These are phyloP conservation scores for Amazona guildingii DNA, from an alignment of 2,113 vertebrate genomes.

Conservation along the genomic window DNA sequence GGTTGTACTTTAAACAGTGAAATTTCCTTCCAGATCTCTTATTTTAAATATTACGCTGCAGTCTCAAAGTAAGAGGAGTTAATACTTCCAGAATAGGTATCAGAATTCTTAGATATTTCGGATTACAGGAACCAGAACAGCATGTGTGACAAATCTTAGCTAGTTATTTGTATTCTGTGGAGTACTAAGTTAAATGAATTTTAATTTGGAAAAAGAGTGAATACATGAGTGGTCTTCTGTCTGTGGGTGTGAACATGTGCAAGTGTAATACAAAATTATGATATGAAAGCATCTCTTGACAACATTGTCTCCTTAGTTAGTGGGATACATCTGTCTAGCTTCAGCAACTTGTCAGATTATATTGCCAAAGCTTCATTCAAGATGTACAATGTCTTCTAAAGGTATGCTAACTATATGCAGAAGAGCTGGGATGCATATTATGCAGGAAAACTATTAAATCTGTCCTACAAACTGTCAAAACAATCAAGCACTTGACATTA, in stretches of 20 bases:
- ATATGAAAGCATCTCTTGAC: constrained; percentile 38
- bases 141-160: neutral
- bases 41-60: neutral
- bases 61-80: neutral
- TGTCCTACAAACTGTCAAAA: constrained; percentile 26
- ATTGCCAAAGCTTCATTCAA: constrained; percentile 52
- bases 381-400: neutral
- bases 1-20: neutral
- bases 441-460: constrained; percentile 13
- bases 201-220: neutral
- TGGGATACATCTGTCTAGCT: constrained; percentile 57
- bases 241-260: constrained; percentile 43
- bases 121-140: neutral
- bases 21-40: neutral
- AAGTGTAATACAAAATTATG: constrained; percentile 10
- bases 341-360: constrained; percentile 52
- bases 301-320: constrained; percentile 55
- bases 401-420: neutral
- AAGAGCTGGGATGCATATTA: neutral
- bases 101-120: neutral
- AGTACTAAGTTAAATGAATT: neutral
- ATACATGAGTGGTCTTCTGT: constrained; percentile 14
- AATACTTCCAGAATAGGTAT: neutral
- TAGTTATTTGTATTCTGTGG: neutral
- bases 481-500: constrained; percentile 5